Conservation (phyloP, 2,113 vertebrate genomes). For the Erythrocebus patas region DNA sequence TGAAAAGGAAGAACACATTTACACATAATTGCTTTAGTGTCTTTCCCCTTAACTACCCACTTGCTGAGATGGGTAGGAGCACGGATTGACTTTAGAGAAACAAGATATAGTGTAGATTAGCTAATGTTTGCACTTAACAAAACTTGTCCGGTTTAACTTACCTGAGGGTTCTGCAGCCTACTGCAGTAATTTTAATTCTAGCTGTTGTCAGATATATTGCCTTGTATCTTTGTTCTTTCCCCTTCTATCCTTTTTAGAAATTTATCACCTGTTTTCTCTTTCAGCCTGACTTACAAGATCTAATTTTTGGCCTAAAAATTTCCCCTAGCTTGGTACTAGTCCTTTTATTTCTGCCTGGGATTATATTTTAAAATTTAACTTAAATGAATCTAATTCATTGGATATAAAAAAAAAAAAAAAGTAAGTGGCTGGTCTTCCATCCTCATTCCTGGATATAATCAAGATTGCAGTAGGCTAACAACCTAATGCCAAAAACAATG, state of each 20-base stretch:
- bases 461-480: not conserved
- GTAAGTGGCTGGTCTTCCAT: not conserved
- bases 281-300: not conserved
- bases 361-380: constrained; percentile 7
- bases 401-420: not conserved
- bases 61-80: not conserved
- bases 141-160: not conserved
- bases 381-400: not conserved
- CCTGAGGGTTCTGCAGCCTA: not conserved
- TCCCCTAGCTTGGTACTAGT: not conserved
- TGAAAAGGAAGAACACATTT: not conserved
- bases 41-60: not conserved
- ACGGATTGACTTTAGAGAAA: not conserved
- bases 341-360: not conserved
- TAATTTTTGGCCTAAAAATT: not conserved
- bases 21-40: not conserved
- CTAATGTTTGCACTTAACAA: not conserved
- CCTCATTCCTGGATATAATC: not conserved
- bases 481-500: not conserved
- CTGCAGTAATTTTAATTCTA: not conserved
- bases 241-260: not conserved
- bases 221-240: not conserved
- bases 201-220: not conserved
- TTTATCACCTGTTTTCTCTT: not conserved
- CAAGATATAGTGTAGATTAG: not conserved